Conservation (phyloP, 2,113 vertebrate species). For the Ascaphus truei region DNA sequence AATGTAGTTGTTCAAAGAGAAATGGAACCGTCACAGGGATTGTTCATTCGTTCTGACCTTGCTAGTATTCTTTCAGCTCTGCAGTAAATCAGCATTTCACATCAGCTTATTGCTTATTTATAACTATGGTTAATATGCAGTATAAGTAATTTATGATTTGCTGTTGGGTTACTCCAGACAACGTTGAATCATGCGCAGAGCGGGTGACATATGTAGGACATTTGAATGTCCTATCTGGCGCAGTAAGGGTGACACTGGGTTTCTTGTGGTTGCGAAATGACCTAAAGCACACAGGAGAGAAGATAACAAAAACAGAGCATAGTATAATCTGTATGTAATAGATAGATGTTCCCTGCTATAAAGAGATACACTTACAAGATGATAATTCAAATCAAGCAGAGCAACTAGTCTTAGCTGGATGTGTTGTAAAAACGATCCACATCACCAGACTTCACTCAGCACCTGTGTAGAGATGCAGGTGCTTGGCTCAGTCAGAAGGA, state of each 20-base stretch:
- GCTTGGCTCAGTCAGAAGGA: too few relatives aligned
- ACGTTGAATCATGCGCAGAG: background rate
- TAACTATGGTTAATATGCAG: constrained; percentile 21
- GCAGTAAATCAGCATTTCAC: constrained; percentile 44
- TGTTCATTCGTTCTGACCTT: constrained; percentile 38
- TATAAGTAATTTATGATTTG: background rate
- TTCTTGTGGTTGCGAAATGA: background rate
- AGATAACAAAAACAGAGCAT: too few relatives aligned
- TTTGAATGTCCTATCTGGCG: background rate
- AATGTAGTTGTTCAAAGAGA: constrained; percentile 3
- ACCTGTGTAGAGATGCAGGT: too few relatives aligned
- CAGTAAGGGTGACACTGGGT: background rate
- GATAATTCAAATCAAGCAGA: too few relatives aligned
- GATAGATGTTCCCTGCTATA: too few relatives aligned
- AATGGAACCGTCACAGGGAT: background rate
- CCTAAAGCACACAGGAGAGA: too few relatives aligned
- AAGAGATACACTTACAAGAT: too few relatives aligned
- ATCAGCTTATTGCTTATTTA: constrained; percentile 44
- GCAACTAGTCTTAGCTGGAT: too few relatives aligned
- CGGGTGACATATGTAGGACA: background rate
- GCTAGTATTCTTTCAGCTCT: constrained; percentile 31
- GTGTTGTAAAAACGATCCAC: too few relatives aligned
- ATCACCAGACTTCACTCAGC: too few relatives aligned
- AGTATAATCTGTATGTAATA: too few relatives aligned
- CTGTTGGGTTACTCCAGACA: background rate